phyloP scores from a whole-genome alignment of 2,113 vertebrate species.

The Lamprologus callipterus region DNA sequence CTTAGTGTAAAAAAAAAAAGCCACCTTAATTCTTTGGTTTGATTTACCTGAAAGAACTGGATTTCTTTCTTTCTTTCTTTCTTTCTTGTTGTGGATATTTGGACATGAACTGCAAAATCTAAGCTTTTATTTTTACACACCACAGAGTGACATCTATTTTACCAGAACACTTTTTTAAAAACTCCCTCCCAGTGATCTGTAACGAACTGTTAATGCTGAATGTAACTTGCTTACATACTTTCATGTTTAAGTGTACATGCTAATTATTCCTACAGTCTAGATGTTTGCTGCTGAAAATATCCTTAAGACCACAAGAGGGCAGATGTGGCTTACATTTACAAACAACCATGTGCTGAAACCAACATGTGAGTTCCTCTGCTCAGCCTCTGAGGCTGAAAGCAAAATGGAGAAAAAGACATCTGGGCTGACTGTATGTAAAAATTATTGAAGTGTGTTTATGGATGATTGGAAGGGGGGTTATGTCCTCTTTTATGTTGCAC shows the following conservation, averaged over 20 bases:
- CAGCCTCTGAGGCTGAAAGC: background rate
- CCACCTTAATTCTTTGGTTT: background rate
- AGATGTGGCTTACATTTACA: background rate
- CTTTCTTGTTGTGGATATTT: background rate
- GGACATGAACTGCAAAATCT: background rate
- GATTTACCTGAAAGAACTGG: background rate
- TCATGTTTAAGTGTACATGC: background rate
- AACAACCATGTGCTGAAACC: background rate
- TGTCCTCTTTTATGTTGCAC: background rate
- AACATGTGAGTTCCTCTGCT: background rate
- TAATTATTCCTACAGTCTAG: background rate
- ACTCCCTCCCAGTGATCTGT: background rate
- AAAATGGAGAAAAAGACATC: background rate
- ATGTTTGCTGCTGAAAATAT: background rate
- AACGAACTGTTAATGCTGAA: background rate
- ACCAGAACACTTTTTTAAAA: background rate
- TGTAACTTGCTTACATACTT: background rate
- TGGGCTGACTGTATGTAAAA: background rate
- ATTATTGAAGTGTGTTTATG: background rate
- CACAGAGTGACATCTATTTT: background rate
- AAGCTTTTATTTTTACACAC: background rate
- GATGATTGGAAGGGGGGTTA: background rate
- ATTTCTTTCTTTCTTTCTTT: background rate
- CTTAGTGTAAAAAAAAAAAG: background rate
- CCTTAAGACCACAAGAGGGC: slow-evolving; percentile 48